Conservation (phyloP, 2,113 vertebrate species). For the Ascaphus truei region DNA sequence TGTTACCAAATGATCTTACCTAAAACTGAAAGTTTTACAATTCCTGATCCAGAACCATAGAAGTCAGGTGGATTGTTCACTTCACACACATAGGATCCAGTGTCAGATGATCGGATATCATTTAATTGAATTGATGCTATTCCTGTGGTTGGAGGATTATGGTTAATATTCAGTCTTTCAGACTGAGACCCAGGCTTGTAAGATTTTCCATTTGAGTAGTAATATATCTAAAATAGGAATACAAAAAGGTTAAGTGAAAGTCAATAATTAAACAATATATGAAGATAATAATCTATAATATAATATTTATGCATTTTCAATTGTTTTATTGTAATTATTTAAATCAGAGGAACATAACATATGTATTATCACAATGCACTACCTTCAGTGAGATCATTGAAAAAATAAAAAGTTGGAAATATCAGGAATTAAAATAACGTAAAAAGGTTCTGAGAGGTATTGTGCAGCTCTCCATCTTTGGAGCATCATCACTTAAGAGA, state of each 20-base stretch:
- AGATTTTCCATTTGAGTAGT: conserved; percentile 52
- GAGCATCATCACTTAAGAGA: too few species aligned
- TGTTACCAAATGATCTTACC: conserved; percentile 45
- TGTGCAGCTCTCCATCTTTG: too few species aligned
- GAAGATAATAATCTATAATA: neutral
- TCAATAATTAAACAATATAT: neutral
- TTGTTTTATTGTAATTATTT: too few species aligned
- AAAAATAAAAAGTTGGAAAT: too few species aligned
- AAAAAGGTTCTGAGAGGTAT: too few species aligned
- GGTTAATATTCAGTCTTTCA: conserved; percentile 49
- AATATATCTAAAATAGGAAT: conserved; percentile 53
- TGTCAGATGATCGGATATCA: conserved; percentile 47
- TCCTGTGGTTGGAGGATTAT: conserved; percentile 53
- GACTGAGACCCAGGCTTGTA: conserved; percentile 55
- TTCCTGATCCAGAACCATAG: conserved; percentile 51
- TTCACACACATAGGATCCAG: conserved; percentile 63
- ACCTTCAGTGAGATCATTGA: too few species aligned
- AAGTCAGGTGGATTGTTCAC: conserved; percentile 67
- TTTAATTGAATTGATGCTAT: conserved; percentile 55
- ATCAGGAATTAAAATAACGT: too few species aligned
- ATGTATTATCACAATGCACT: too few species aligned
- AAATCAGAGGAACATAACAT: too few species aligned
- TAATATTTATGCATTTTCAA: too few species aligned
- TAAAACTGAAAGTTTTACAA: conserved; percentile 59
- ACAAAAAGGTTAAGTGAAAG: neutral